phyloP scores from a whole-genome alignment of 2,888 invertebrate genomes.

The Gastracanthus pulcherrimus region DNA sequence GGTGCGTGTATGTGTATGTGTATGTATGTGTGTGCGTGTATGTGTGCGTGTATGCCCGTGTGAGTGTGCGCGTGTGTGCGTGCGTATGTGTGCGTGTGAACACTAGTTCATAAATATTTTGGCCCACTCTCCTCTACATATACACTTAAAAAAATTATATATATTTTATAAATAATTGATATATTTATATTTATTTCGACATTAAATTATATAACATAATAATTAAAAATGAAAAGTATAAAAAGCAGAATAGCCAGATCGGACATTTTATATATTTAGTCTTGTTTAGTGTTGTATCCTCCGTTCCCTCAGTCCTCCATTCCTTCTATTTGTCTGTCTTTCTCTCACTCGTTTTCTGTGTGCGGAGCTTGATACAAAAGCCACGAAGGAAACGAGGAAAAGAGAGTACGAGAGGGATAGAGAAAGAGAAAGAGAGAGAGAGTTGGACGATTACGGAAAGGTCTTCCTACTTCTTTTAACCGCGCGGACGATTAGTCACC shows the following conservation, averaged over 20 bases:
- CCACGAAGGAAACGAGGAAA: conserved; percentile 2
- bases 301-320: background rate
- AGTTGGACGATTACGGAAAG: conserved; percentile 2
- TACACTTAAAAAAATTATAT: no score
- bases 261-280: background rate
- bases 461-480: conserved; percentile 27
- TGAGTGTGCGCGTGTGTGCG: no score
- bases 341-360: background rate
- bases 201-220: no score
- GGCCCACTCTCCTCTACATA: no score
- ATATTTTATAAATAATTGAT: no score
- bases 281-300: background rate
- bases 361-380: background rate
- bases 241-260: background rate
- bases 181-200: no score
- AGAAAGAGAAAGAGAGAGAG: no score
- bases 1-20: no score
- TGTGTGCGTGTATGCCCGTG: no score
- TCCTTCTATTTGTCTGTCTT: background rate
- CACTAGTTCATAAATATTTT: no score
- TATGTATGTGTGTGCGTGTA: no score
- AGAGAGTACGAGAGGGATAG: background rate
- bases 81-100: no score
- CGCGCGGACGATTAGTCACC: conserved; percentile 61
- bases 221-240: background rate